These are phyloP conservation scores for Subacronicta megacephala DNA, from an alignment of 2,888 invertebrate species.

Conservation along the genomic window DNA sequence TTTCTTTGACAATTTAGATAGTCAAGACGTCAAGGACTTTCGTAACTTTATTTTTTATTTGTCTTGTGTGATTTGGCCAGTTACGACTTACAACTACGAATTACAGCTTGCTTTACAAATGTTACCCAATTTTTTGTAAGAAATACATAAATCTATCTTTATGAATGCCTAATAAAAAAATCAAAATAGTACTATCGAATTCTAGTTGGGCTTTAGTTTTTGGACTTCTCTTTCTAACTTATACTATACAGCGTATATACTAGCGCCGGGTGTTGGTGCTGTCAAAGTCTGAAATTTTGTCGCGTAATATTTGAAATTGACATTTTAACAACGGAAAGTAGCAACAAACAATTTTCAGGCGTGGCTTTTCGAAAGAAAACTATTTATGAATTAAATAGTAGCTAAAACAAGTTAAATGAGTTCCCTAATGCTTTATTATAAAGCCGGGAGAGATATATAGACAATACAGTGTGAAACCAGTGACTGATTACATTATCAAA, in stretches of 20 bases:
- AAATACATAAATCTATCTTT: background rate
- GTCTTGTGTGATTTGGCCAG: background rate
- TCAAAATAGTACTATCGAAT: too few species aligned
- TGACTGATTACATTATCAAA: slow-evolving; percentile 29
- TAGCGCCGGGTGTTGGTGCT: slow-evolving; percentile 4
- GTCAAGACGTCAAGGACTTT: too few species aligned
- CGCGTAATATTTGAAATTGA: slow-evolving; percentile 6
- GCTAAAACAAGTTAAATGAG: slow-evolving; percentile 20
- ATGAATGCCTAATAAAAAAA: slow-evolving; percentile 5
- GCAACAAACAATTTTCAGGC: slow-evolving; percentile 67
- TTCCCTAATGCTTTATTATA: slow-evolving; percentile 6
- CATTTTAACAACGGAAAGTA: slow-evolving; percentile 55
- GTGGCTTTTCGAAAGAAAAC: slow-evolving; percentile 62
- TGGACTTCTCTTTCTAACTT: slow-evolving; percentile 19
- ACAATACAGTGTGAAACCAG: slow-evolving; percentile 23
- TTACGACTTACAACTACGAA: too few species aligned
- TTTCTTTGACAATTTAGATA: slow-evolving; percentile 7
- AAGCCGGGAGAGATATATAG: slow-evolving; percentile 19
- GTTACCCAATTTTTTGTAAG: too few species aligned
- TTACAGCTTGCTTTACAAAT: slow-evolving; percentile 18
- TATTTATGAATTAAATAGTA: slow-evolving; percentile 58
- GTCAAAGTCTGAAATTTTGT: background rate
- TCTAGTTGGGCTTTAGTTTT: too few species aligned
- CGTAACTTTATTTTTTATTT: background rate
- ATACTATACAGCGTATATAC: background rate